phyloP scores from a whole-genome alignment of 92 coral and sea anemone genomes.

The Porites rus region DNA sequence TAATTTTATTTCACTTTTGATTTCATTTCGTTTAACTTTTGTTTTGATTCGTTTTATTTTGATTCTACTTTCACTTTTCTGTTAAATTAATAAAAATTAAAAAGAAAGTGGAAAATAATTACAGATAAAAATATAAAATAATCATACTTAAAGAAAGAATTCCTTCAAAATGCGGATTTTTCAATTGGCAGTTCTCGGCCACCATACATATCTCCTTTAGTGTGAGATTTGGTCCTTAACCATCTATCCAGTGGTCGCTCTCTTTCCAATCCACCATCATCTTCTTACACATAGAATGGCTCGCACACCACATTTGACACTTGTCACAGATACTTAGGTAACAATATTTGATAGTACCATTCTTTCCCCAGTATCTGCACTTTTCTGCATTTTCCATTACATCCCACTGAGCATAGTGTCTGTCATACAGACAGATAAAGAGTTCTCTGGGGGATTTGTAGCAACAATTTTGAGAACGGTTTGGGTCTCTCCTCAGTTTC shows the following conservation, averaged over 20 bases:
- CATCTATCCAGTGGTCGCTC: conserved; percentile 52
- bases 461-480: conserved; percentile 37
- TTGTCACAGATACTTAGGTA: conserved; percentile 66
- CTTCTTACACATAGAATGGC: conserved; percentile 47
- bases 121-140: no score
- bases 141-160: conserved; percentile 10
- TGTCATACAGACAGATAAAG: conserved; percentile 50
- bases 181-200: conserved; percentile 63
- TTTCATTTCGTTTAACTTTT: no score
- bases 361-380: conserved; percentile 61
- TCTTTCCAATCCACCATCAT: conserved; percentile 69
- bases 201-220: conserved; percentile 69
- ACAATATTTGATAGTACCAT: conserved; percentile 52
- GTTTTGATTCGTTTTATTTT: no score
- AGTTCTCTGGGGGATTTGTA: conserved; percentile 60
- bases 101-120: no score
- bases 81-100: no score
- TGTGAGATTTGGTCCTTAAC: conserved; percentile 25
- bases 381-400: conserved; percentile 39
- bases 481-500: conserved; percentile 55
- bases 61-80: no score
- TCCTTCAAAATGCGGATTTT: conserved; percentile 43
- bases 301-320: conserved; percentile 44
- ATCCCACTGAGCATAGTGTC: conserved; percentile 48
- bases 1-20: no score